Evolutionary conservation across 1,140 invertebrate species (phyloP).

Genomic region (Cylas formicarius): DNA sequence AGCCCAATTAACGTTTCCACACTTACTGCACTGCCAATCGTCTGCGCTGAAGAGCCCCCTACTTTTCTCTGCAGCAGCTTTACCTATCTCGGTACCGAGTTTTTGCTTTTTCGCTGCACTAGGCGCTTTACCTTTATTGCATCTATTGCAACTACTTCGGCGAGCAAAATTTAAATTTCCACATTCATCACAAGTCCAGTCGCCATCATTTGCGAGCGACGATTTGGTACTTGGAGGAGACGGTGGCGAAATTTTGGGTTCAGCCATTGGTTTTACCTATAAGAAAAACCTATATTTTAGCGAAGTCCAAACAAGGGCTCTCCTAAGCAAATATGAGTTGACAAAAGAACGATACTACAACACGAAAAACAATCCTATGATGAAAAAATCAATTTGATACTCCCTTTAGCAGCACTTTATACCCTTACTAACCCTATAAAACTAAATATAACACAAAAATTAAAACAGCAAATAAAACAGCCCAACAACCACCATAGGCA

Average conservation of each 20-base stretch:
- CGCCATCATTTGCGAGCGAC: constrained; percentile 41
- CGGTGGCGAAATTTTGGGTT: constrained; percentile 23
- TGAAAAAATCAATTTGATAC: constrained; percentile 18
- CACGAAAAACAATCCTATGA: too few relatives aligned
- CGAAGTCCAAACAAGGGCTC: too few relatives aligned
- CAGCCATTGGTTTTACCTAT: constrained; percentile 13
- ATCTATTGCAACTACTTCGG: constrained; percentile 83
- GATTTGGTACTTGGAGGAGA: constrained; percentile 29
- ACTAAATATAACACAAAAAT: constrained; percentile 12
- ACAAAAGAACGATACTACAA: too few relatives aligned
- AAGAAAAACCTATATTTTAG: too few relatives aligned
- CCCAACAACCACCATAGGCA: constrained; percentile 5
- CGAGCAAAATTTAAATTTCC: constrained; percentile 93
- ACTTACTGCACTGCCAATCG: constrained; percentile 99
- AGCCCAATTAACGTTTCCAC: constrained; percentile 99
- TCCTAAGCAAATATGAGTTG: too few relatives aligned
- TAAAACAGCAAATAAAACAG: constrained; percentile 3
- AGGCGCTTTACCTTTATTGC: constrained; percentile 59
- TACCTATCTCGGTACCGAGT: constrained; percentile 94
- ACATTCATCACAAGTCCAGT: constrained; percentile 61
- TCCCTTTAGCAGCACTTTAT: constrained; percentile 22
- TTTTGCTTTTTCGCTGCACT: constrained; percentile 68
- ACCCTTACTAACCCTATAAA: constrained; percentile 22
- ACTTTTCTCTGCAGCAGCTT: constrained; percentile 95
- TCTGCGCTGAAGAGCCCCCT: constrained; percentile 97